Evolutionary conservation across 2,888 invertebrate species (phyloP).

Genomic region (Teinopalpus imperialis): DNA sequence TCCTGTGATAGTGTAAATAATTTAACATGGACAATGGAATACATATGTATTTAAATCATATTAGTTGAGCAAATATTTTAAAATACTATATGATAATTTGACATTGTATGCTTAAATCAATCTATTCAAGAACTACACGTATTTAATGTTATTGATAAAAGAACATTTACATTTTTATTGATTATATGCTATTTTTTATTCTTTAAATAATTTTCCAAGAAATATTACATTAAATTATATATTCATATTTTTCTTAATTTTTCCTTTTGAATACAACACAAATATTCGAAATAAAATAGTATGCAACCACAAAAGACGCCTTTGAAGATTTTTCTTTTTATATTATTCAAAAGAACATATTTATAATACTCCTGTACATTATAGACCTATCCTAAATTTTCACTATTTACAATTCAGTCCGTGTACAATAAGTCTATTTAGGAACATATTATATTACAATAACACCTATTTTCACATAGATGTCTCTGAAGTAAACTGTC

Average conservation of each 20-base stretch:
- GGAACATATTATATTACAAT: conserved; percentile 59
- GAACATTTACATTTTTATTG: too few relatives aligned
- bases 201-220: too few relatives aligned
- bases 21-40: background rate
- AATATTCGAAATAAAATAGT: too few relatives aligned
- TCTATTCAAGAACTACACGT: too few relatives aligned
- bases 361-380: conserved; percentile 22
- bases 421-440: conserved; percentile 39
- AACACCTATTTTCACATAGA: conserved; percentile 30
- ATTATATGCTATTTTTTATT: too few relatives aligned
- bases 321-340: background rate
- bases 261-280: too few relatives aligned
- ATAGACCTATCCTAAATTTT: conserved; percentile 33
- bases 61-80: conserved; percentile 25
- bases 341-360: conserved; percentile 2
- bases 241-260: too few relatives aligned
- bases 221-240: too few relatives aligned
- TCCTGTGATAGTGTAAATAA: background rate
- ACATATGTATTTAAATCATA: conserved; percentile 15
- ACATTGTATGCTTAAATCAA: conserved; percentile 8
- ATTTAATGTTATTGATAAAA: too few relatives aligned
- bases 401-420: conserved; percentile 47
- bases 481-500: conserved; percentile 28
- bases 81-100: conserved; percentile 11
- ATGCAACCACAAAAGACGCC: background rate